phyloP scores from a whole-genome alignment of 2,888 invertebrate genomes.

The Polylopha cassiicola region DNA sequence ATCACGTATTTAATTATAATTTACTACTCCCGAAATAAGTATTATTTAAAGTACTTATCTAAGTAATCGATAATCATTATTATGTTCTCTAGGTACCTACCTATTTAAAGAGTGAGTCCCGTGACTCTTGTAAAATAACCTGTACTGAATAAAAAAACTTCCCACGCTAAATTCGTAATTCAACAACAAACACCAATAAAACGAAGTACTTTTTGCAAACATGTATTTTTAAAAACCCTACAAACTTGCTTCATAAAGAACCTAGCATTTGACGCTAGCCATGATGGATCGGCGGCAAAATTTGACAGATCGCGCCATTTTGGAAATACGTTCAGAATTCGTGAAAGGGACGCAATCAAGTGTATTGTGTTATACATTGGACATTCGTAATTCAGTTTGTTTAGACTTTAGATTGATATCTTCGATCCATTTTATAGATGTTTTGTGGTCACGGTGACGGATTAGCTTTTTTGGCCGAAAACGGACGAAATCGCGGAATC shows the following conservation, averaged over 20 bases:
- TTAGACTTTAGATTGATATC: slow-evolving; percentile 65
- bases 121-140: no score
- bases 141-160: no score
- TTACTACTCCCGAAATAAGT: no score
- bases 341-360: slow-evolving; percentile 56
- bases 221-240: slow-evolving; percentile 10
- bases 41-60: no score
- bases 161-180: no score
- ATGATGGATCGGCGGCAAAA: slow-evolving; percentile 52
- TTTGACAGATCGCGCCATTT: slow-evolving; percentile 54
- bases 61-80: no score
- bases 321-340: slow-evolving; percentile 47
- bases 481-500: no score
- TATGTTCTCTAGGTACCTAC: no score
- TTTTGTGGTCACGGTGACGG: slow-evolving; percentile 41
- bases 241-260: no score
- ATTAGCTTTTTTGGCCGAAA: slow-evolving; percentile 8
- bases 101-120: no score
- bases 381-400: slow-evolving; percentile 50
- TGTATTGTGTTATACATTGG: slow-evolving; percentile 53
- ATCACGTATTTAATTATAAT: no score
- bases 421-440: slow-evolving; percentile 62
- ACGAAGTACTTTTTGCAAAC: slow-evolving; percentile 20
- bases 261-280: slow-evolving; percentile 8
- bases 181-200: slow-evolving; percentile 2